Evolutionary conservation across 2,113 vertebrate species (phyloP), one percentile per base, ranked within the genome.

Genomic region (Ancistrus triradiatus): DNA sequence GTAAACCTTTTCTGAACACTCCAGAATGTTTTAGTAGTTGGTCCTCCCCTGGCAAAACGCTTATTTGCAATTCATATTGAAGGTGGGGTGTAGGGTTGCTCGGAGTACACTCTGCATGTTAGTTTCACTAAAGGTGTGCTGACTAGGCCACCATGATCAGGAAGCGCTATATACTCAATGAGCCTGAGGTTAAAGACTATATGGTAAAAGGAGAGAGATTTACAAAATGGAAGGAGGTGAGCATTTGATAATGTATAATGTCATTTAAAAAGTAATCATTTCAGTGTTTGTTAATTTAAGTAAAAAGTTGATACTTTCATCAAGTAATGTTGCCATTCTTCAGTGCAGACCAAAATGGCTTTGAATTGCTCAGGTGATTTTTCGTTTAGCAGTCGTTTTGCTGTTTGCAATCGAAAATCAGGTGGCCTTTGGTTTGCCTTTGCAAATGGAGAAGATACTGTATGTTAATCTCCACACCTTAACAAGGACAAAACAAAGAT

Each of bases 211-310:
- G 96, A 0, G 95, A 95, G 19, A 86, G 93, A 67, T 98, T 97
- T 77, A 94, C 91, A 76, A 95, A 91, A 31, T 98, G 96, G 96
- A 94, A 94, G 0, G 96, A 98, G 67, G 96, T 98, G 81, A 94
- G 94, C 92, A 17, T 49, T 25, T n/a, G n/a, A n/a, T n/a, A n/a
- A n/a, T n/a, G n/a, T n/a, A n/a, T n/a, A n/a, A n/a, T n/a, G n/a
- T n/a, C n/a, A n/a, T n/a, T n/a, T n/a, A n/a, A n/a, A n/a, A n/a
- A n/a, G n/a, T n/a, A n/a, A n/a, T n/a, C n/a, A n/a, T n/a, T n/a
- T n/a, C n/a, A n/a, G n/a, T n/a, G n/a, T n/a, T n/a, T n/a, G n/a
- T n/a, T n/a, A n/a, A n/a, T n/a, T n/a, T n/a, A n/a, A n/a, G n/a
- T n/a, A n/a, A n/a, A n/a, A n/a, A n/a, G n/a, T n/a, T n/a, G n/a